Conservation (phyloP, 2,113 vertebrate species). For the Okapia johnstoni region DNA sequence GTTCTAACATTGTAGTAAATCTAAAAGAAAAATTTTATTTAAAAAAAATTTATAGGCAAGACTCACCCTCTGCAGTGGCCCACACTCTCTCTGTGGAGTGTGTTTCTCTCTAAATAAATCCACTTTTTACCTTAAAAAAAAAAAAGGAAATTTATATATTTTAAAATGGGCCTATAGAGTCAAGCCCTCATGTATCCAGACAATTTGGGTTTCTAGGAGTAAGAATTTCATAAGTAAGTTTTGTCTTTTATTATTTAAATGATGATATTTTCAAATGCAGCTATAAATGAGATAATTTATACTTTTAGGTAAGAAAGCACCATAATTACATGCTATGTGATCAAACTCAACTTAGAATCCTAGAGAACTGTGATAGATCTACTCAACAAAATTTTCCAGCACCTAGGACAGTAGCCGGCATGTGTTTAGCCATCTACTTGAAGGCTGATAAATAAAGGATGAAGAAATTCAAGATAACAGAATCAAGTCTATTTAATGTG, state of each 20-base stretch:
- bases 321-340: neutral
- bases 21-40: neutral
- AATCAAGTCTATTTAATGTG: neutral
- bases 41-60: neutral
- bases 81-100: neutral
- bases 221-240: neutral
- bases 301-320: neutral
- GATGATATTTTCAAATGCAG: neutral
- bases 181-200: neutral
- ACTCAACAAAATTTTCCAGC: neutral
- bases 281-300: neutral
- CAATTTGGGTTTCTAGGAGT: neutral
- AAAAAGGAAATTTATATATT: neutral
- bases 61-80: neutral
- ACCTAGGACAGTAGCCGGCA: neutral
- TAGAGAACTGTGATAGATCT: neutral
- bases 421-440: neutral
- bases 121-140: neutral
- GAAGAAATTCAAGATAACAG: neutral
- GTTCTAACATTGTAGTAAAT: neutral
- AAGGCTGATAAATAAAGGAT: neutral
- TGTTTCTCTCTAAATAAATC: neutral
- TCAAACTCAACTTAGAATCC: neutral
- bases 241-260: neutral
- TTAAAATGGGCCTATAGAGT: neutral